phyloP scores from a whole-genome alignment of 2,888 invertebrate genomes.

The Habrosyne pyritoides region DNA sequence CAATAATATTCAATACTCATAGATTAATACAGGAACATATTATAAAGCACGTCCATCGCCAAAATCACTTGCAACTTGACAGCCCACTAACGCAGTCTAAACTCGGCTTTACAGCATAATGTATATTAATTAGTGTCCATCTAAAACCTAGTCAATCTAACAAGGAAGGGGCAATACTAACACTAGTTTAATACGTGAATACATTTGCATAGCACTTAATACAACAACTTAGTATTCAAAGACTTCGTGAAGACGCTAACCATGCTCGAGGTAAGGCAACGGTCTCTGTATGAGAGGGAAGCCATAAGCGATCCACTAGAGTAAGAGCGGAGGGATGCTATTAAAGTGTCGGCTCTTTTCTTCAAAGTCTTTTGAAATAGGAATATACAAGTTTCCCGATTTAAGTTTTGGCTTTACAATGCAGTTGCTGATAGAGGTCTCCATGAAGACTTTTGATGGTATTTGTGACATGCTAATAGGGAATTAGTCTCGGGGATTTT shows the following conservation, averaged over 20 bases:
- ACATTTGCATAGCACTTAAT: slow-evolving; percentile 41
- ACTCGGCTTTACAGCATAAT: not conserved
- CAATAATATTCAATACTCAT: too few species aligned
- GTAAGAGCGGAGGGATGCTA: not conserved
- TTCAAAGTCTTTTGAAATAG: not conserved
- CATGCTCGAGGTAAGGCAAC: slow-evolving; percentile 24
- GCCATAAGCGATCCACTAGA: not conserved
- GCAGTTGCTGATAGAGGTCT: too few species aligned
- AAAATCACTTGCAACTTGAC: not conserved
- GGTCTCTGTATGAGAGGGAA: slow-evolving; percentile 12
- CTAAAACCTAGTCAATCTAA: slow-evolving; percentile 10
- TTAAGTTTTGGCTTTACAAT: too few species aligned
- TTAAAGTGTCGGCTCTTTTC: not conserved
- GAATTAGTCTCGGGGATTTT: too few species aligned
- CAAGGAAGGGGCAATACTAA: slow-evolving; percentile 20
- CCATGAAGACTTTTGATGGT: too few species aligned
- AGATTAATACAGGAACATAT: too few species aligned
- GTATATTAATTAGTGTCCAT: slow-evolving; percentile 1
- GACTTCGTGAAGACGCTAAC: slow-evolving; percentile 12
- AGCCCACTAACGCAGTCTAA: not conserved
- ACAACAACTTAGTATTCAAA: slow-evolving; percentile 42
- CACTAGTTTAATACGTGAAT: not conserved
- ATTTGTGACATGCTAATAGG: too few species aligned
- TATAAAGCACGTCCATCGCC: not conserved
- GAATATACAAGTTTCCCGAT: too few species aligned